Evolutionary conservation across 1,140 invertebrate species (phyloP).

Genomic region (Nymphalis io): DNA sequence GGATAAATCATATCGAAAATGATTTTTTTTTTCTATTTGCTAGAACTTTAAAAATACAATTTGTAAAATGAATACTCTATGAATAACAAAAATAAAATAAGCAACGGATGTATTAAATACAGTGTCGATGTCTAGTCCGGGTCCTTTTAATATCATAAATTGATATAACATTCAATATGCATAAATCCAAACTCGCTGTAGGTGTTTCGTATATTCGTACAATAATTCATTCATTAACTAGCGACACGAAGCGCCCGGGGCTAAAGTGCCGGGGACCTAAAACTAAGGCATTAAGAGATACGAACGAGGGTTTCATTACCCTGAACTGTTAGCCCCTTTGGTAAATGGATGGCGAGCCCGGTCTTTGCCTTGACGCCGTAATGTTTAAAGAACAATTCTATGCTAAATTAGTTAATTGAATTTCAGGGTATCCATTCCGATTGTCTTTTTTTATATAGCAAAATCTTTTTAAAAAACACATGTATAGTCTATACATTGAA

Average conservation of each 20-base stretch:
- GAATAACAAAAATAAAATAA: neutral
- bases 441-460: neutral
- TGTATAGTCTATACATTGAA: neutral
- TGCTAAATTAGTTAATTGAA: conserved; percentile 29
- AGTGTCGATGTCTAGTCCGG: neutral
- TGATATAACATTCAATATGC: conserved; percentile 16
- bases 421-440: neutral
- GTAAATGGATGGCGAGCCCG: conserved; percentile 34
- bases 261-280: conserved; percentile 15
- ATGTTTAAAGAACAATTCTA: conserved; percentile 29
- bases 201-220: conserved; percentile 20
- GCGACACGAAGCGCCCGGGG: conserved; percentile 11
- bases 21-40: too few species aligned
- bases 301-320: conserved; percentile 21
- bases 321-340: conserved; percentile 24
- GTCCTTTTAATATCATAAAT: neutral
- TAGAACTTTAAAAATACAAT: neutral
- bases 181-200: conserved; percentile 15
- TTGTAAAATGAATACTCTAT: too few species aligned
- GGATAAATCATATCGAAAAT: too few species aligned
- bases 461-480: neutral
- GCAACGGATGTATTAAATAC: neutral
- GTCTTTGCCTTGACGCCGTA: conserved; percentile 32
- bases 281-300: conserved; percentile 25
- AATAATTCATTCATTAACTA: conserved; percentile 25